phyloP scores from a whole-genome alignment of 30 jellyfish, hydroid and myxozoan species.

The Sanderia malayensis region DNA sequence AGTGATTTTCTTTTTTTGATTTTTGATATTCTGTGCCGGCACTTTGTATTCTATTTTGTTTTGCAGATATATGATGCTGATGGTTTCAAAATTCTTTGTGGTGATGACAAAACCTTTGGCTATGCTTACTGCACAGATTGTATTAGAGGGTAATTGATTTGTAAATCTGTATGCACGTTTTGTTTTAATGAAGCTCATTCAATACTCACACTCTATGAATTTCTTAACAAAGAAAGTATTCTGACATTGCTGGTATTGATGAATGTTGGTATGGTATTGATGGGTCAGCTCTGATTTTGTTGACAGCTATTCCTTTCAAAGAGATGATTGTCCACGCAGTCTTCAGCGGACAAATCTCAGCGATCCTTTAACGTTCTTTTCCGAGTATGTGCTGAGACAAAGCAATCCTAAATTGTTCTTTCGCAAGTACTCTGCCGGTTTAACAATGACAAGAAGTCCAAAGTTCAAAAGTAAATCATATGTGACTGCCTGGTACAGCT shows the following conservation, averaged over 20 bases:
- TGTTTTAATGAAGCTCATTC: no score
- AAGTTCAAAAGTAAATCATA: background rate
- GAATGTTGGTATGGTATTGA: no score
- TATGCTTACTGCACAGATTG: slow-evolving; percentile 33
- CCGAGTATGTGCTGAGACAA: slow-evolving; percentile 34
- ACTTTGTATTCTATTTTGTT: background rate
- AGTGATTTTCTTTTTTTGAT: no score
- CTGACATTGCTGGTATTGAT: no score
- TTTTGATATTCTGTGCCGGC: no score
- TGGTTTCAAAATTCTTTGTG: slow-evolving; percentile 21
- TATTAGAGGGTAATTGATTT: no score
- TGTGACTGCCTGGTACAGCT: slow-evolving; percentile 44
- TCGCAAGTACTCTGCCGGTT: slow-evolving; percentile 33
- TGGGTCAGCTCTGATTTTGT: no score
- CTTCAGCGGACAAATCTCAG: slow-evolving; percentile 5
- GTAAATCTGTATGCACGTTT: no score
- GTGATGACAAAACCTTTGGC: slow-evolving; percentile 43
- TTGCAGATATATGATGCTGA: slow-evolving; percentile 12
- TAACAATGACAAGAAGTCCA: slow-evolving; percentile 12
- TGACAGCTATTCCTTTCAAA: no score
- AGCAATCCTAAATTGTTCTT: slow-evolving; percentile 40
- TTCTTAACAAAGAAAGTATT: no score
- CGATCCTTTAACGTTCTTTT: slow-evolving; percentile 36
- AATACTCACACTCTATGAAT: no score
- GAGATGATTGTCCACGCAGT: slow-evolving; percentile 31